Evolutionary conservation across 2,797 vertebrate genomes (phyloP).

Genomic region (Anabas testudineus): DNA sequence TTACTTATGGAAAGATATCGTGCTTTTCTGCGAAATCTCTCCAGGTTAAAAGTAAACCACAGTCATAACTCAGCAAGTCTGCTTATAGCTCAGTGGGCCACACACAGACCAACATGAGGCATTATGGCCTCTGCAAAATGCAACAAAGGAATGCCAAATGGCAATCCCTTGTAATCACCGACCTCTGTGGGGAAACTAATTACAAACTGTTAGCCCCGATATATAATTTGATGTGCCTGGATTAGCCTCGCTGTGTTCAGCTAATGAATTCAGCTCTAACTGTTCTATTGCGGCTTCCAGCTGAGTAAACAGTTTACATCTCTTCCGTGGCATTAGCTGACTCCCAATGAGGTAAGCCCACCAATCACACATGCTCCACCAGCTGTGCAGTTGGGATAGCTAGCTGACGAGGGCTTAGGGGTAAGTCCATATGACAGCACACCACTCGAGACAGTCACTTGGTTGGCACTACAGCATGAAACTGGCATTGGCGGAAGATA

Average conservation of each 20-base stretch:
- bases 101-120: slow-evolving; percentile 66
- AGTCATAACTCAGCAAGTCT: slow-evolving; percentile 59
- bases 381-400: slow-evolving; percentile 35
- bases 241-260: slow-evolving; percentile 70
- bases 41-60: slow-evolving; percentile 53
- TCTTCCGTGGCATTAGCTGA: slow-evolving; percentile 35
- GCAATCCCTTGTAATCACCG: slow-evolving; percentile 67
- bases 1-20: slow-evolving; percentile 41
- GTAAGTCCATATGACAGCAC: slow-evolving; percentile 7
- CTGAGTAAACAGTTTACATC: slow-evolving; percentile 68
- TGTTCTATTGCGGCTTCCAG: slow-evolving; percentile 42
- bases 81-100: slow-evolving; percentile 68
- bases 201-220: slow-evolving; percentile 62
- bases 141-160: slow-evolving; percentile 58
- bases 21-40: slow-evolving; percentile 26
- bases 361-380: slow-evolving; percentile 51
- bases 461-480: background rate
- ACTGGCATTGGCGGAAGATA: slow-evolving; percentile 23
- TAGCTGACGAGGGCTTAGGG: slow-evolving; percentile 29
- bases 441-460: background rate
- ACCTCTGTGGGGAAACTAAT: slow-evolving; percentile 69
- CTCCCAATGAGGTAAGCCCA: slow-evolving; percentile 31
- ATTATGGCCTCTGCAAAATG: slow-evolving; percentile 49
- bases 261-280: slow-evolving; percentile 65
- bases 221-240: slow-evolving; percentile 65